Evolutionary conservation across 2,888 invertebrate genomes (phyloP).

Genomic region (Troglohyphantes excavatus): DNA sequence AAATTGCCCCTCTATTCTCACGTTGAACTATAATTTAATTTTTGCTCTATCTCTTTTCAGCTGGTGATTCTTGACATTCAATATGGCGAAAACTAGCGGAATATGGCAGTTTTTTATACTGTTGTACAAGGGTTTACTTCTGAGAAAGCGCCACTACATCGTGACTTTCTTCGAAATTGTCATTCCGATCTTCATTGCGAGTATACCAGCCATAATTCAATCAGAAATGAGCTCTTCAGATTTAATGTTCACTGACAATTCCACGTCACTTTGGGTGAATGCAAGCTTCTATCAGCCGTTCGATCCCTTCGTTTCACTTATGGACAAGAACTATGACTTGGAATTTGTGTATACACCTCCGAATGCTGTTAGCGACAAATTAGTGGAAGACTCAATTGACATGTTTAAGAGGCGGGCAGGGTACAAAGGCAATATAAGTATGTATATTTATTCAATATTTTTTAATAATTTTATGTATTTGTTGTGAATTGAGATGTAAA

Average conservation of each 20-base stretch:
- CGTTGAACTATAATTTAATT: too few species aligned
- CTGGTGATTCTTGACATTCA: too few species aligned
- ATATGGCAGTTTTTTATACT: conserved; percentile 44
- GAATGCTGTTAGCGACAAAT: neutral
- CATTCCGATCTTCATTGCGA: conserved; percentile 56
- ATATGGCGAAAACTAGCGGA: conserved; percentile 11
- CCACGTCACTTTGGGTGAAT: neutral
- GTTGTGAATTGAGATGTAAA: too few species aligned
- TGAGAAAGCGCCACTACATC: conserved; percentile 68
- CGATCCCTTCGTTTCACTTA: neutral
- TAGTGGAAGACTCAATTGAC: conserved; percentile 17
- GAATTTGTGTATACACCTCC: conserved; percentile 29
- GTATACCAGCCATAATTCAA: conserved; percentile 37
- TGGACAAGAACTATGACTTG: neutral
- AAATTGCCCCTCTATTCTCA: too few species aligned
- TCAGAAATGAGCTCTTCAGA: neutral
- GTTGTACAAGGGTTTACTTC: conserved; percentile 57
- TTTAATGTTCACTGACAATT: neutral
- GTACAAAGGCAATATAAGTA: conserved; percentile 25
- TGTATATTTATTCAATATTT: neutral
- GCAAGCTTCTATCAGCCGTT: neutral
- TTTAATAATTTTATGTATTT: too few species aligned
- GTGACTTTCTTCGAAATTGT: conserved; percentile 61
- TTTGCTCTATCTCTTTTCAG: too few species aligned
- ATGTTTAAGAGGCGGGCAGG: neutral